Base-by-base conservation (phyloP, 92 coral and sea anemone species). In the Muricea muricata region DNA sequence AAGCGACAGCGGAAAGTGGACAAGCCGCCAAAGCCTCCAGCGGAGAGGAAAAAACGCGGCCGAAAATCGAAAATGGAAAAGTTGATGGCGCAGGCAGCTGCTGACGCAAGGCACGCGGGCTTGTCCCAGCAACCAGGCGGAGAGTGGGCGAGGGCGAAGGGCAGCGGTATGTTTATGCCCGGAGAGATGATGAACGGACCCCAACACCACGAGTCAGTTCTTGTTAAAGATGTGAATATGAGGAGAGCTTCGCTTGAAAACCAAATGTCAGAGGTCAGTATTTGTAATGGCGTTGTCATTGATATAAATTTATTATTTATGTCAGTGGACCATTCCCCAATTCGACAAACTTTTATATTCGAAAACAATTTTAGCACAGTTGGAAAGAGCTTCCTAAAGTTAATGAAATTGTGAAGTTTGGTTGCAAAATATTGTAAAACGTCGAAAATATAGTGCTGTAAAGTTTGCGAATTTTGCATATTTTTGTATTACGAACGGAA, bases 21-120 rank as follows among this genome's bases (percentile, higher is more conserved):
- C n/a, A 93, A 93, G 65, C 88, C 93, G 14, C 83, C 79, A n/a
- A 87, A 87, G 75, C 76, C 78, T 6, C 58, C 82, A 24, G 91
- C 94, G 76, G 94, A 98, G 75, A 93, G 91, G 65, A 97, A 89
- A 85, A 97, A 97, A 91, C 90, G 97, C 60, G 97, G 95, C 28
- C 94, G 99, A 65, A 96, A 96, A 78, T 95, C 97, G 41, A 96
- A 92, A 92, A 80, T 93, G 79, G 94, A 85, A 84, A 93, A 95
- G 93, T 92, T 95, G 94, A n/a, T 56, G 50, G 24, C 55, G 30
- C 47, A 33, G n/a, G 83, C 50, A 1, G 97, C 96, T 89, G 91
- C 96, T 91, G 99, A 84, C 45, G 91, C 79, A 31, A 84, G 84
- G 17, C 93, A 96, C 89, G 78, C 96, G 76, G 93, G 95, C 30